phyloP scores from a whole-genome alignment of 2,888 invertebrate genomes.

The Diaperis boleti region DNA sequence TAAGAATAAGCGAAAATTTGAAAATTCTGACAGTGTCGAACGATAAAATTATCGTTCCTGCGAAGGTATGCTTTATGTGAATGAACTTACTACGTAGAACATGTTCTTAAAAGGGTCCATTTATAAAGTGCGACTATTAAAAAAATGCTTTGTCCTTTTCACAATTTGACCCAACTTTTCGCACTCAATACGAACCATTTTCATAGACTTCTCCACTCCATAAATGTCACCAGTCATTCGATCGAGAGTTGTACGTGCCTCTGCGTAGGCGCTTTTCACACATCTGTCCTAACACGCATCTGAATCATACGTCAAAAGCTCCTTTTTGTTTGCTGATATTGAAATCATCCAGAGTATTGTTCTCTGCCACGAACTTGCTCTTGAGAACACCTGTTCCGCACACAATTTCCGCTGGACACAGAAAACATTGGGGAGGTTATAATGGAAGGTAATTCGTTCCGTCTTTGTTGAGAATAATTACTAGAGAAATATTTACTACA shows the following conservation, averaged over 20 bases:
- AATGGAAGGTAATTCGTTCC: constrained; percentile 22
- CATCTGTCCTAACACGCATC: constrained; percentile 17
- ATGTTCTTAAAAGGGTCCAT: no score
- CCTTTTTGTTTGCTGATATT: constrained; percentile 30
- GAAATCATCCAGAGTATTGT: constrained; percentile 38
- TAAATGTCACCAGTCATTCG: constrained; percentile 32
- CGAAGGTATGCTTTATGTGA: no score
- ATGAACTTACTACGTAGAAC: no score
- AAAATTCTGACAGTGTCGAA: no score
- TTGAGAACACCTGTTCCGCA: constrained; percentile 36
- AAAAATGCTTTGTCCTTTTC: no score
- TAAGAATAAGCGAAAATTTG: no score
- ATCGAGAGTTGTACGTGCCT: constrained; percentile 11
- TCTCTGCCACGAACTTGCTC: constrained; percentile 29
- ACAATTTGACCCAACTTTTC: no score
- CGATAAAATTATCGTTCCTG: no score
- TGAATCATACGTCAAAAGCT: constrained; percentile 16
- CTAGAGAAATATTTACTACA: constrained; percentile 3
- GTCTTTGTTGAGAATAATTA: constrained; percentile 21
- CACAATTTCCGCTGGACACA: constrained; percentile 27
- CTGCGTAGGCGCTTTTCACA: constrained; percentile 27
- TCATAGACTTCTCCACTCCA: constrained; percentile 30
- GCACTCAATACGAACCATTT: constrained; percentile 3
- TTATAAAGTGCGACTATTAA: no score
- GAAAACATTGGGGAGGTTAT: constrained; percentile 23